Evolutionary conservation across 2,797 vertebrate species (phyloP).

Genomic region (Catharus ustulatus): DNA sequence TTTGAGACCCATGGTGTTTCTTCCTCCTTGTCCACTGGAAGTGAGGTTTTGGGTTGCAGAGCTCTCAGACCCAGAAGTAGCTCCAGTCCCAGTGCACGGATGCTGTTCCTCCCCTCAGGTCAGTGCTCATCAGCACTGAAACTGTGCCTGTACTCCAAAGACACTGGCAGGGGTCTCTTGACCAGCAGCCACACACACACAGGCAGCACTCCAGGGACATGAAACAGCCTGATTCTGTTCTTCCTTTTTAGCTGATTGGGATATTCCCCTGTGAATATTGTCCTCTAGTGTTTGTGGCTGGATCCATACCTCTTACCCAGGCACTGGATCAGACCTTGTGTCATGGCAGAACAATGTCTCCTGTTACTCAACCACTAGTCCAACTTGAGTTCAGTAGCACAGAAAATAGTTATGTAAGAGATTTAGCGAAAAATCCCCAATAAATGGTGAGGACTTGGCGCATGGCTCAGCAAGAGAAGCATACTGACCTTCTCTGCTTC

Average conservation of each 20-base stretch:
- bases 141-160: neutral
- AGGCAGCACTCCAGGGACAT: neutral
- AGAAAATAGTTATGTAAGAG: neutral
- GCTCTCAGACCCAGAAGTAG: neutral
- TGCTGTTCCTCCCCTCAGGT: neutral
- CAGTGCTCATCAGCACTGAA: neutral
- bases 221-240: neutral
- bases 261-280: fast-evolving
- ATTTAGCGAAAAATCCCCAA: neutral
- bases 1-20: neutral
- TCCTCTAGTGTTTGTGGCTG: neutral
- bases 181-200: neutral
- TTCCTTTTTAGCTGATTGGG: neutral
- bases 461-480: neutral
- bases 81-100: neutral
- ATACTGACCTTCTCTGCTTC: neutral
- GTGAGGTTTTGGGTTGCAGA: neutral
- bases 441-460: neutral
- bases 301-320: neutral
- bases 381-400: neutral
- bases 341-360: neutral
- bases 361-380: neutral
- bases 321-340: neutral
- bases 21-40: neutral
- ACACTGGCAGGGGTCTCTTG: fast-evolving